Base-by-base conservation (phyloP, 1,140 invertebrate species). In the Ericerus pela region DNA sequence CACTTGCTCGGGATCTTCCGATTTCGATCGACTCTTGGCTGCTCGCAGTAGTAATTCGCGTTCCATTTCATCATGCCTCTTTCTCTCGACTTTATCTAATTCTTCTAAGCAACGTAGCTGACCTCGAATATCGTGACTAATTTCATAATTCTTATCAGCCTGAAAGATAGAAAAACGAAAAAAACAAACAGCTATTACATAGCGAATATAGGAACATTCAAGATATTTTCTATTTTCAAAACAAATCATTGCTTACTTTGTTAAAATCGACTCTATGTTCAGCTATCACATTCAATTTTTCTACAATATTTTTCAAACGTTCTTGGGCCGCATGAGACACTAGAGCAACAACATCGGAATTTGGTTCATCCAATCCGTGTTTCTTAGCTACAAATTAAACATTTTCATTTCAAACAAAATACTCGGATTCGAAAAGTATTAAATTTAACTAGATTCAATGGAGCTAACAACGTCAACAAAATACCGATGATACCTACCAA, bases 81-180 rank as follows among this genome's bases (percentile, higher is more conserved):
- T 94, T 65, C 90, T 81, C 70, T 97, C 94, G 20, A 93, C 79
- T 65, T 84, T 83, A 68, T 97, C 95, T 14, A 97, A 69, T 68
- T 97, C 94, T 72, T 96, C 92, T 26, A 97, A 71, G 73, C 97
- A 97, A 70, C 94, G 94, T 31, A 96, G 75, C 70, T 97, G 93
- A 31, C 81, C 77, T 70, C 89, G 87, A 3, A 95, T 85, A 73
- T 98, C 93, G 68, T 90, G 86, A 1, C 83, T 84, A 31, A 59
- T 36, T 73, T 96, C 92, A 67, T 94, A 96, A 53, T 84, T 78
- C 27, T 78, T 73, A 72, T 96, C 90, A 66, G 80, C 78, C 85
- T 92, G 60, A 12, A 60, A 57, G 61, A 41, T 61, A 63, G 54
- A 55, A 47, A 16, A 12, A 38, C 36, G 36, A 14, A n/a, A 54